Evolutionary conservation across 1,140 invertebrate species (phyloP), one percentile per base, ranked within the genome.

Genomic region (Glossosoma conforme): DNA sequence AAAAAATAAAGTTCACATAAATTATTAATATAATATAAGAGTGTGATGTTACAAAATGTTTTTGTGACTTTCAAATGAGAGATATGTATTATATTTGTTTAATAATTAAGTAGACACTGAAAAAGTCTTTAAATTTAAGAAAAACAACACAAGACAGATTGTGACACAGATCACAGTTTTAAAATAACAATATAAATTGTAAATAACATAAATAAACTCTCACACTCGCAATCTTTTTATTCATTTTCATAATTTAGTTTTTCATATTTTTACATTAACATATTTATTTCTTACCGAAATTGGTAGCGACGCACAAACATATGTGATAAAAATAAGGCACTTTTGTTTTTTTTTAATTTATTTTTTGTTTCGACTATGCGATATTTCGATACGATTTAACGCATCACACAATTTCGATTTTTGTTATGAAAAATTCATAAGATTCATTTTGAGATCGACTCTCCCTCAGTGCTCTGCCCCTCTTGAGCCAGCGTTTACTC

Each of bases 391-490:
- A 48, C 44, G 2, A 44, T 30, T 20, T 38, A 49, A 49, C 45
- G 46, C 45, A 49, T 54, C 38, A 49, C 46, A 54, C 37, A 56
- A 56, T 52, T 56, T 56, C 18, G 44, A 56, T 56, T 56, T 49
- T 32, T 10, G 40, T 55, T 50, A 52, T 56, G 54, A 56, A 56
- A 28, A 49, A 46, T 42, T 57, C 45, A 57, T 52, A 57, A 57
- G 55, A 57, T 46, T 57, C 25, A 52, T 38, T 33, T 57, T 58
- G 56, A 58, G 56, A 58, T 58, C 56, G 46, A 53, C 47, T 41
- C 50, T 24, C 56, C 46, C n/a, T n/a, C n/a, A n/a, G n/a, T n/a
- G n/a, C n/a, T n/a, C n/a, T n/a, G n/a, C n/a, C n/a, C n/a, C n/a
- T n/a, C n/a, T n/a, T n/a, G n/a, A n/a, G n/a, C n/a, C n/a, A n/a